These are phyloP conservation scores for Aldrovandia affinis DNA, from an alignment of 2,797 vertebrate species.

Conservation along the genomic window DNA sequence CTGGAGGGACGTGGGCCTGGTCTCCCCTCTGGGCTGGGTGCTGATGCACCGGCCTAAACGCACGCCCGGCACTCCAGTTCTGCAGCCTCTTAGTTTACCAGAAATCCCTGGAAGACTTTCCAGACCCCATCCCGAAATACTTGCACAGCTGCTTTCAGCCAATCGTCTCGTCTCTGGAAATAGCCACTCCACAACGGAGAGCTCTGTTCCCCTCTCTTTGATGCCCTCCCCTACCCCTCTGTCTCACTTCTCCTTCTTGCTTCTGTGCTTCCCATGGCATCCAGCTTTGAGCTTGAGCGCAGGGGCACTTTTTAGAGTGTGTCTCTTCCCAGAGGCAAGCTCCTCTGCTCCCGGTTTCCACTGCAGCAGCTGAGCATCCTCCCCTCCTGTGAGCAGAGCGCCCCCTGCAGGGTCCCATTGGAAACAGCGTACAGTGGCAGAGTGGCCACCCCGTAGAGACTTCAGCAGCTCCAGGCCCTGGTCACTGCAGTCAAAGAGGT, in stretches of 20 bases:
- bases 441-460: conserved; percentile 78
- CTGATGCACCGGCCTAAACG: neutral
- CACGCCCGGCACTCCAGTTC: neutral
- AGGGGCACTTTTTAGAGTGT: conserved; percentile 79
- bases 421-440: conserved; percentile 84
- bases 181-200: neutral
- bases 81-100: neutral
- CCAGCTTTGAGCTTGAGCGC: conserved; percentile 80
- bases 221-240: neutral
- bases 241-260: conserved; percentile 52
- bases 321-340: conserved; percentile 66
- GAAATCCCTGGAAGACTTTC: neutral
- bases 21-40: neutral
- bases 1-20: neutral
- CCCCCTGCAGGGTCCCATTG: conserved; percentile 76
- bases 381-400: conserved; percentile 86
- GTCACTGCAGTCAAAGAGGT: conserved; percentile 74
- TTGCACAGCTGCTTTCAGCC: conserved; percentile 5
- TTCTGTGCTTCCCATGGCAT: conserved; percentile 71
- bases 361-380: conserved; percentile 89
- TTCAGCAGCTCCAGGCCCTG: conserved; percentile 69
- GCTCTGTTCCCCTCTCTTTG: neutral
- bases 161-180: neutral
- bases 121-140: neutral
- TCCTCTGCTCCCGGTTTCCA: conserved; percentile 83